Evolutionary conservation across 2,113 vertebrate genomes (phyloP).

Genomic region (Natator depressus): DNA sequence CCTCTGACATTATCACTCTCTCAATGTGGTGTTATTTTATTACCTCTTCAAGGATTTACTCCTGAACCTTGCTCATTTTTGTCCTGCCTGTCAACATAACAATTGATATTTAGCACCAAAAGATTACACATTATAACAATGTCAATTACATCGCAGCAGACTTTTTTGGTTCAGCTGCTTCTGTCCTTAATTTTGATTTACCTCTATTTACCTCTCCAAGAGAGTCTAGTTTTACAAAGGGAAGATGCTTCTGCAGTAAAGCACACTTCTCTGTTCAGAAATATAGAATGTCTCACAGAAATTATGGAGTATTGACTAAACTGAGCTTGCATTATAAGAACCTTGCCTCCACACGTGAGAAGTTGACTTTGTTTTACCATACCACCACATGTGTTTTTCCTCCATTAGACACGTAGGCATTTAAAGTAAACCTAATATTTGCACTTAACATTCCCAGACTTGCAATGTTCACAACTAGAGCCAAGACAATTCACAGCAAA

Average conservation of each 20-base stretch:
- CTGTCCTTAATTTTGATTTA: not conserved
- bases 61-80: not conserved
- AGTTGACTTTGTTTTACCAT: not conserved
- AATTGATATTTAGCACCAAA: not conserved
- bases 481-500: not conserved
- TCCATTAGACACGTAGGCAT: not conserved
- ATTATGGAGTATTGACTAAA: not conserved
- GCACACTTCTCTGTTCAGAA: not conserved
- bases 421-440: not conserved
- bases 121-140: not conserved
- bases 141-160: not conserved
- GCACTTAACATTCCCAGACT: conserved; percentile 2
- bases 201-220: not conserved
- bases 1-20: not conserved
- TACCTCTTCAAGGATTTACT: not conserved
- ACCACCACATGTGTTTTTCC: not conserved
- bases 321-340: not conserved
- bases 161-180: not conserved
- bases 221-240: not conserved
- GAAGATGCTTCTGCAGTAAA: not conserved
- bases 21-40: not conserved
- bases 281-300: not conserved
- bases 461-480: not conserved
- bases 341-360: not conserved
- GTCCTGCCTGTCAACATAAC: not conserved